A percentile compares a stretch with the other conserved stretches of the same genome.
phyloP scores from a whole-genome alignment of 2,888 invertebrate species.

The Opisthograptis luteolata region DNA sequence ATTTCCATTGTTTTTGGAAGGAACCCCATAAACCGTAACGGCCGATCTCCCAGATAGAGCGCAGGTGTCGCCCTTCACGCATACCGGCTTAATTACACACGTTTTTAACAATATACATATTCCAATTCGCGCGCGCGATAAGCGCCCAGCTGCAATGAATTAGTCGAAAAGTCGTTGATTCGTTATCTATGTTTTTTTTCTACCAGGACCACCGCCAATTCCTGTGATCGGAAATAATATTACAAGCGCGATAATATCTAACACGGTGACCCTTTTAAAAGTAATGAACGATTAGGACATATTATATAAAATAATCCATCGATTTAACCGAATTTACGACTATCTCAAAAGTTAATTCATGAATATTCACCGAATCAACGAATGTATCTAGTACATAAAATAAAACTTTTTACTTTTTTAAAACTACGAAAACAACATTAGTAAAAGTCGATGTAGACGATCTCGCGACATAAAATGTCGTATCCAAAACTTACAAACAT shows the following conservation, averaged over 20 bases:
- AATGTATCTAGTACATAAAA: conserved; percentile 37
- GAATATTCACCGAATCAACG: conserved; percentile 35
- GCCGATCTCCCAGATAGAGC: conserved; percentile 71
- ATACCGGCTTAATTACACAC: conserved; percentile 76
- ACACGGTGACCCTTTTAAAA: conserved; percentile 32
- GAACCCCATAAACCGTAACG: conserved; percentile 77
- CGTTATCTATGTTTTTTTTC: conserved; percentile 52
- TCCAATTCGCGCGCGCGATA: conserved; percentile 69
- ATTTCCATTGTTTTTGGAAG: conserved; percentile 80
- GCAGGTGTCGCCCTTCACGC: conserved; percentile 81
- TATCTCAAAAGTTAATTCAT: conserved; percentile 28
- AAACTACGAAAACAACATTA: conserved; percentile 57
- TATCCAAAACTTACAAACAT: conserved; percentile 75
- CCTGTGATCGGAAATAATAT: conserved; percentile 37
- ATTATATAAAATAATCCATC: conserved; percentile 34
- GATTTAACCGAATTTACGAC: conserved; percentile 32
- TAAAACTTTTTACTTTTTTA: conserved; percentile 38
- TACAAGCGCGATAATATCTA: conserved; percentile 51
- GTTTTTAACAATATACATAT: conserved; percentile 71
- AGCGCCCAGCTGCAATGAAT: conserved; percentile 70
- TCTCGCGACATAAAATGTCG: conserved; percentile 69
- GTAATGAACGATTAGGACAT: conserved; percentile 26
- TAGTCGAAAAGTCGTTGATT: conserved; percentile 59
- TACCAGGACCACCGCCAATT: conserved; percentile 51
- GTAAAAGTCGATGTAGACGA: conserved; percentile 59